Evolutionary conservation across 2,797 vertebrate species (phyloP), one percentile per base, ranked within the genome.

Genomic region (Anomalospiza imberbis): DNA sequence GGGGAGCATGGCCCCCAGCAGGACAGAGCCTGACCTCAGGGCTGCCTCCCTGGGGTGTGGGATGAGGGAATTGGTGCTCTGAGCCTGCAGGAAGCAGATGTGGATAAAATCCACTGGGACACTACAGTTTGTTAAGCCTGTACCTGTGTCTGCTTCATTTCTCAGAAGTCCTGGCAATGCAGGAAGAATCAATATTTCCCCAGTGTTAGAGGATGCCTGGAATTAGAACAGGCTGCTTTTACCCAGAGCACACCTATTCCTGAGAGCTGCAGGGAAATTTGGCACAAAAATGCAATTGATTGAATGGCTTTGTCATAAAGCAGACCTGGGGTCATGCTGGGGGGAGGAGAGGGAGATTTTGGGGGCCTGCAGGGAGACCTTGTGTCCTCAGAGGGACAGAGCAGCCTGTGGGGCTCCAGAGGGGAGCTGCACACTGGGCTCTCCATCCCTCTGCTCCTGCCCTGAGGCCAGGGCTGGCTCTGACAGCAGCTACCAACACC

Each of bases 11-110:
- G 85, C 89, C 89, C 92, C 58, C 68, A 71, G 68, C 83, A 58
- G 2, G 5, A 63, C 73, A 70, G 77, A 91, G 84, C 63, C 77
- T 80, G 91, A 85, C 84, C 84, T 61, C 83, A 4, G 89, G 53
- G 50, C 61, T 62, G 71, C 91, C 67, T 76, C 28, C n/a, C 74
- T 1, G 1, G 85, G 53, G 10, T 10, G 31, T 61, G 63, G 66
- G 67, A 45, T 28, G 47, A 28, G 51, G 79, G 58, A 81, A 78
- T 21, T 0, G 0, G 15, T 5, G 24, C 81, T 76, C 67, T 12
- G 32, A 79, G 71, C 18, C 81, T 48, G 48, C 81, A 32, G 50
- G 75, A 62, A 76, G n/a, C 48, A 63, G 53, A 58, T 8, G 31
- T 12, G 72, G n/a, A 74, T 51, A 19, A 63, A 89, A 58, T 12